These are phyloP conservation scores for Drosophila kikkawai DNA, from an alignment of 1,140 invertebrate species.

Conservation along the genomic window DNA sequence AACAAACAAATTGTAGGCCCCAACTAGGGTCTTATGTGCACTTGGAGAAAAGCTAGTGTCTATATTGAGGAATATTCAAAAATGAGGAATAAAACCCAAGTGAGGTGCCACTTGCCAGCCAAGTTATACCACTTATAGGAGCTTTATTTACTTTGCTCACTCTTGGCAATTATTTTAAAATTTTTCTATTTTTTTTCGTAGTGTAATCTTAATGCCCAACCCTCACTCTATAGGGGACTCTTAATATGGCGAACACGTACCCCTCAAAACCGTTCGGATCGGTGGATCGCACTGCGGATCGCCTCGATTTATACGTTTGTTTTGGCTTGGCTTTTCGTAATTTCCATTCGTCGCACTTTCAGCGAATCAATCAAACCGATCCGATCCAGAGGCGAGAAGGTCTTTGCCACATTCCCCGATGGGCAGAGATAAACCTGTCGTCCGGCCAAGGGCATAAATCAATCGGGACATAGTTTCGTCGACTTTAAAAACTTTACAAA, in stretches of 20 bases:
- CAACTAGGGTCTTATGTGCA: constrained; percentile 13
- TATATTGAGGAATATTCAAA: not conserved
- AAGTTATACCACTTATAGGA: not conserved
- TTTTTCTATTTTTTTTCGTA: not conserved
- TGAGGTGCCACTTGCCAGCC: not conserved
- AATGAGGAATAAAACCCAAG: not conserved
- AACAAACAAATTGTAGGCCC: constrained; percentile 26
- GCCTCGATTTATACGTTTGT: constrained; percentile 69
- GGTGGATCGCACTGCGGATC: constrained; percentile 39
- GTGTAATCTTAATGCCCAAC: constrained; percentile 32
- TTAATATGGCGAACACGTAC: constrained; percentile 63
- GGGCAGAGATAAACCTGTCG: constrained; percentile 72
- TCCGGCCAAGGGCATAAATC: constrained; percentile 69
- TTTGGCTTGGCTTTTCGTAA: constrained; percentile 60
- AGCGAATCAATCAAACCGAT: constrained; percentile 67
- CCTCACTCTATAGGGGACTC: constrained; percentile 13
- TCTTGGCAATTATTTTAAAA: not conserved
- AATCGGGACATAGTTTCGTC: constrained; percentile 43
- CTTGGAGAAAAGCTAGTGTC: not conserved
- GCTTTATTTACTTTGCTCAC: not conserved
- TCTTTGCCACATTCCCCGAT: constrained; percentile 67
- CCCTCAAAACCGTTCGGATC: constrained; percentile 56
- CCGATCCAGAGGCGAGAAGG: constrained; percentile 51
- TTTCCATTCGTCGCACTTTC: constrained; percentile 74
- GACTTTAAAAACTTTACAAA: constrained; percentile 60